Percentiles rank a stretch among this genome's conserved stretches.
Evolutionary conservation across 2,888 invertebrate species (phyloP).

Genomic region (Diloba caeruleocephala): DNA sequence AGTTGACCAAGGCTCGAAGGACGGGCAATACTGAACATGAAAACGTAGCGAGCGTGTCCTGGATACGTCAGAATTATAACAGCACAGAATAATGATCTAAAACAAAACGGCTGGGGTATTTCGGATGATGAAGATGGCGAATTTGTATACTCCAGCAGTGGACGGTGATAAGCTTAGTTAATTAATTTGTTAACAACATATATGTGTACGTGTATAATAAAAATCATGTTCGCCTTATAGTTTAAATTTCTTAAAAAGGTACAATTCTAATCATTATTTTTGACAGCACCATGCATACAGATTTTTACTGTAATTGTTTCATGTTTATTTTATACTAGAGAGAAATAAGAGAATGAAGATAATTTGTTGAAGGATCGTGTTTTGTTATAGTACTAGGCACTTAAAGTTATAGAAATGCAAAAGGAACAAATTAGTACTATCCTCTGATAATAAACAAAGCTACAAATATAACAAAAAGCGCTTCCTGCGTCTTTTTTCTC

Average conservation of each 20-base stretch:
- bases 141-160: no score
- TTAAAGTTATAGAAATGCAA: constrained; percentile 9
- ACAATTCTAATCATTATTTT: constrained; percentile 2
- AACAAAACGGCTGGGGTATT: no score
- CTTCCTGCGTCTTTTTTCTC: constrained; percentile 45
- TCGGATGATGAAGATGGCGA: no score
- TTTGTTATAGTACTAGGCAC: constrained; percentile 3
- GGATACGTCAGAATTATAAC: constrained; percentile 1
- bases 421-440: constrained; percentile 30
- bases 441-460: constrained; percentile 31
- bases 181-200: not conserved
- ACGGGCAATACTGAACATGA: constrained; percentile 17
- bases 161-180: not conserved
- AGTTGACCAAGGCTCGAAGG: constrained; percentile 1
- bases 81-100: not conserved
- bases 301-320: constrained; percentile 15
- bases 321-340: not conserved
- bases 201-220: no score
- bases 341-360: constrained; percentile 7
- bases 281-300: constrained; percentile 18
- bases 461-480: constrained; percentile 42
- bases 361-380: constrained; percentile 3
- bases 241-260: constrained; percentile 1
- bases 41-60: not conserved
- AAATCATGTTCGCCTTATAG: not conserved